Evolutionary conservation across 2,888 invertebrate genomes (phyloP), one percentile per base, ranked within the genome.

Genomic region (Sarcophaga rosellei): DNA sequence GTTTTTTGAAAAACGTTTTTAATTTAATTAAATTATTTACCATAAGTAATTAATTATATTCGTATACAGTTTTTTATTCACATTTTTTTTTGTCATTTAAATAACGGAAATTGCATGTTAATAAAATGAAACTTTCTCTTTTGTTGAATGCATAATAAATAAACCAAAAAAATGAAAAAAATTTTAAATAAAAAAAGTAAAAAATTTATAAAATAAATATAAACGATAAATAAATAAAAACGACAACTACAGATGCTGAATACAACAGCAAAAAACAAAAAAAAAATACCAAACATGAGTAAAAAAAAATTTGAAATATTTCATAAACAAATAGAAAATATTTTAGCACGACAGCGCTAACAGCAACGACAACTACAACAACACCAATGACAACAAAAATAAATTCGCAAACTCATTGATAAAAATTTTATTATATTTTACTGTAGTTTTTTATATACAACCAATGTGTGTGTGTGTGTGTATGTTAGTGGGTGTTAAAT

Each of bases 61-160:
- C 61, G 21, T n/a, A n/a, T 68, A 47, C 2, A 4, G 2, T 66
- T 66, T 66, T 53, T 47, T 65, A 17, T n/a, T 57, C 12, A 53
- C 45, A 81, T 25, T 8, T 10, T 35, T 35, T 35, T 35, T 35
- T 35, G 35, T 35, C 35, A 35, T 35, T 35, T 35, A 35, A 35
- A 35, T 47, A 75, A 21, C 81, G 81, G 81, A 85, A 85, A 79
- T 82, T 75, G 81, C 73, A 81, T 85, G 74, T 85, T 81, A 65
- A 57, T 65, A 70, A 75, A 79, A 80, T 66, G 21, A 76, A 72
- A 83, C 83, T 83, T 83, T 83, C 80, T 79, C 86, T 80, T 80
- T 80, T 86, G 63, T 74, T 80, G 80, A 72, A 77, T 80, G 57
- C 72, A 86, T 79, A 82, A 86, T 76, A 72, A 83, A 83, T 80